These are phyloP conservation scores for Microtus obscurus DNA, from an alignment of 2,797 vertebrate genomes.

Conservation along the genomic window DNA sequence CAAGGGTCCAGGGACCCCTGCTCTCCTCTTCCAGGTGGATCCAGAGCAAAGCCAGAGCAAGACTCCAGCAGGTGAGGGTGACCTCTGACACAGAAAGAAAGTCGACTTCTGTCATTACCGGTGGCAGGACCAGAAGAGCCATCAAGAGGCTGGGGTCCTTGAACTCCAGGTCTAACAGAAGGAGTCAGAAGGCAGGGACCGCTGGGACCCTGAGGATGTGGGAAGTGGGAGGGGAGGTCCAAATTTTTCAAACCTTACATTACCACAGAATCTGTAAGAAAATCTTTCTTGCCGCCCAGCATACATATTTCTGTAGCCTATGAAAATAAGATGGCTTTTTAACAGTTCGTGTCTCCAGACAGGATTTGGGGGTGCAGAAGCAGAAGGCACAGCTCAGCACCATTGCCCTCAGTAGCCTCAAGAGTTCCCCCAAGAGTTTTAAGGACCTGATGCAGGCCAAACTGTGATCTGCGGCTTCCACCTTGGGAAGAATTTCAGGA, in stretches of 20 bases:
- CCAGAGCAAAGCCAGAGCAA: constrained; percentile 87
- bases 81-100: background rate
- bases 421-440: background rate
- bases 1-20: constrained; percentile 76
- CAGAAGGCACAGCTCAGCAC: background rate
- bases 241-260: background rate
- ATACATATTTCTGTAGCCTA: background rate
- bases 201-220: background rate
- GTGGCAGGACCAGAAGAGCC: too few species aligned
- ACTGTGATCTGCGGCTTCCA: background rate
- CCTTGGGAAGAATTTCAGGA: background rate
- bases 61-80: constrained; percentile 88
- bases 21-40: constrained; percentile 85
- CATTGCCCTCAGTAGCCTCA: too few species aligned
- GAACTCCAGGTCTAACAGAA: background rate
- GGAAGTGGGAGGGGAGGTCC: too few species aligned
- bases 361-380: background rate
- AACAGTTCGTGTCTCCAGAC: background rate
- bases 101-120: background rate
- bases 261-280: background rate
- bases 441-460: background rate
- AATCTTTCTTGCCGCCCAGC: background rate
- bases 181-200: background rate
- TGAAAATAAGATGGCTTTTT: background rate
- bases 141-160: background rate